Evolutionary conservation across 2,797 vertebrate species (phyloP).

Genomic region (Emys orbicularis): DNA sequence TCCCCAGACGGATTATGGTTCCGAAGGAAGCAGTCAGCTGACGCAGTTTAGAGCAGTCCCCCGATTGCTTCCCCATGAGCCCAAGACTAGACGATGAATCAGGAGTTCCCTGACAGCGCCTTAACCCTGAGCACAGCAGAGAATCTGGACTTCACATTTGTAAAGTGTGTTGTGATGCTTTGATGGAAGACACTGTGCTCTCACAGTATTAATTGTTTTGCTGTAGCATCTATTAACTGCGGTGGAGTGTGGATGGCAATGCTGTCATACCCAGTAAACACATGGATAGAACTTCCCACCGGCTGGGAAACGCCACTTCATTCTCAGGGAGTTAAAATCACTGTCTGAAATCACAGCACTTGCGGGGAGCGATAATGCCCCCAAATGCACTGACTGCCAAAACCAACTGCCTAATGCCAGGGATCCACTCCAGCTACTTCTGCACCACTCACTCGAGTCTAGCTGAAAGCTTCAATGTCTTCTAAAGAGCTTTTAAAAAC

Average conservation of each 20-base stretch:
- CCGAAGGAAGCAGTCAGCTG: background rate
- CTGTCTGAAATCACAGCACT: background rate
- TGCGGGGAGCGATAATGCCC: constrained; percentile 1
- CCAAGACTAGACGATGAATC: no score
- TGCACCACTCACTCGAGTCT: background rate
- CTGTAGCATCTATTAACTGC: background rate
- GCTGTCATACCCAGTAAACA: background rate
- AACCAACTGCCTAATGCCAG: background rate
- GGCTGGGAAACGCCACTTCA: background rate
- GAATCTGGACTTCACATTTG: background rate
- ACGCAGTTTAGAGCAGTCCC: background rate
- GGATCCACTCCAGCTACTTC: constrained; percentile 4
- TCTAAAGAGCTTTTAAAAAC: background rate
- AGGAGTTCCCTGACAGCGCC: background rate
- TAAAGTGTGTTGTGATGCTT: rapidly evolving
- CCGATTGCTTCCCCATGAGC: background rate
- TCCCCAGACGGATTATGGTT: background rate
- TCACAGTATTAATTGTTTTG: background rate
- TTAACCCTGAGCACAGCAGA: background rate
- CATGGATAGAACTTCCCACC: background rate
- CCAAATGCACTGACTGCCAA: background rate
- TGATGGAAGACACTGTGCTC: background rate
- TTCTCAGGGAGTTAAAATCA: constrained; percentile 41
- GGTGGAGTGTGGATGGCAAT: background rate
- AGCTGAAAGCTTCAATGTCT: constrained; percentile 17